Conservation (phyloP, 1,140 invertebrate species). For the Diabrotica undecimpunctata region DNA sequence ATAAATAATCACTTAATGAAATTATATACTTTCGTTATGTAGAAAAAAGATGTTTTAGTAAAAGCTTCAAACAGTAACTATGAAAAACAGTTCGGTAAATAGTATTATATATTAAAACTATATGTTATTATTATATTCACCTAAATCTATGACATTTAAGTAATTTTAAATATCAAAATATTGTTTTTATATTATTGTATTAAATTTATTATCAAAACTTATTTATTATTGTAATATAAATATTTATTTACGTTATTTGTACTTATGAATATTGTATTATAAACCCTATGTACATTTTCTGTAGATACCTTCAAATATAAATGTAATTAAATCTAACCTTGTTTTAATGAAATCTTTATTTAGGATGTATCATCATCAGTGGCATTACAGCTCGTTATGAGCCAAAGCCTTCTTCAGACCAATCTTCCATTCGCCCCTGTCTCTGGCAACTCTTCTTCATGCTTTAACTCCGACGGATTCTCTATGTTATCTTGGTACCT, state of each 20-base stretch:
- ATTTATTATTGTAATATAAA: slow-evolving; percentile 25
- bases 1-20: too few species aligned
- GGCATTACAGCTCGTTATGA: too few species aligned
- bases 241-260: slow-evolving; percentile 24
- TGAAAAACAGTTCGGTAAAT: neutral
- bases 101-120: neutral
- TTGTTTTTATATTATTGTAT: neutral
- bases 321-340: neutral
- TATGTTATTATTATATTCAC: neutral
- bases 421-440: too few species aligned
- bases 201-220: slow-evolving; percentile 5
- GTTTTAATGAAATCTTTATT: too few species aligned
- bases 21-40: too few species aligned
- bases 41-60: neutral
- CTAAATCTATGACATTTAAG: neutral
- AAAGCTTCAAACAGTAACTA: too few species aligned
- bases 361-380: too few species aligned
- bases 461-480: too few species aligned
- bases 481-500: too few species aligned
- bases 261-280: slow-evolving; percentile 19
- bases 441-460: too few species aligned
- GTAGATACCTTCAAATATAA: slow-evolving; percentile 20
- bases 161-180: neutral
- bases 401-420: too few species aligned
- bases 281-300: slow-evolving; percentile 21